Evolutionary conservation across 2,797 vertebrate species (phyloP).

Genomic region (Cynodonichthys magdalenae): DNA sequence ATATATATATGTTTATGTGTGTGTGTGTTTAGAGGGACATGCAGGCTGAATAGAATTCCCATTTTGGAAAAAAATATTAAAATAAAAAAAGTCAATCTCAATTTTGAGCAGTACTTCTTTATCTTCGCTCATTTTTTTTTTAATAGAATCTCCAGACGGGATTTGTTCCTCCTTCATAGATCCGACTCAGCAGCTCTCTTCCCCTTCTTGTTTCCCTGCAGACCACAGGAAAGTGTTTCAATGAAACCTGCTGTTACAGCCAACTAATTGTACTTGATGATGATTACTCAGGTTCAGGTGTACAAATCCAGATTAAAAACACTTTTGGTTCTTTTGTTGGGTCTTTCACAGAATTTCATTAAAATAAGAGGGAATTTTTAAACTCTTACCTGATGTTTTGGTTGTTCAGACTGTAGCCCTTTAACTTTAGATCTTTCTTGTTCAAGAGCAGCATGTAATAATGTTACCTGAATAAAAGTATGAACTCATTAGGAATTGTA

Average conservation of each 20-base stretch:
- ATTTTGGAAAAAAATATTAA: constrained; percentile 37
- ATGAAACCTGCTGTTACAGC: too few relatives aligned
- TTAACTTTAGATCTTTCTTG: constrained; percentile 95
- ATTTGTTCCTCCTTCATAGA: constrained; percentile 74
- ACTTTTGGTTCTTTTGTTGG: background rate
- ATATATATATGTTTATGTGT: background rate
- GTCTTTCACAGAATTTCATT: background rate
- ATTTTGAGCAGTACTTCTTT: constrained; percentile 47
- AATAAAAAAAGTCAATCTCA: constrained; percentile 49
- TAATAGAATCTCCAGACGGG: background rate
- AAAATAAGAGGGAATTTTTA: background rate
- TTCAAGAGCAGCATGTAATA: constrained; percentile 90
- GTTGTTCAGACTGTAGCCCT: constrained; percentile 89
- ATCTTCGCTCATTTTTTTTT: constrained; percentile 40
- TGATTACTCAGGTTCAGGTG: too few relatives aligned
- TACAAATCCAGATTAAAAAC: background rate
- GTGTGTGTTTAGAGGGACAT: constrained; percentile 49
- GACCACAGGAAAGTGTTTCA: constrained; percentile 31
- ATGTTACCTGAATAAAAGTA: constrained; percentile 79
- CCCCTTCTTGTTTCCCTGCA: constrained; percentile 87
- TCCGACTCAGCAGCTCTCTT: constrained; percentile 85
- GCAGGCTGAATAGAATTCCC: constrained; percentile 42
- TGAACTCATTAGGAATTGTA: background rate
- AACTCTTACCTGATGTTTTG: constrained; percentile 84
- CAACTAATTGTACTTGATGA: too few relatives aligned